phyloP scores from a whole-genome alignment of 2,113 vertebrate genomes.

The Petaurus breviceps region DNA sequence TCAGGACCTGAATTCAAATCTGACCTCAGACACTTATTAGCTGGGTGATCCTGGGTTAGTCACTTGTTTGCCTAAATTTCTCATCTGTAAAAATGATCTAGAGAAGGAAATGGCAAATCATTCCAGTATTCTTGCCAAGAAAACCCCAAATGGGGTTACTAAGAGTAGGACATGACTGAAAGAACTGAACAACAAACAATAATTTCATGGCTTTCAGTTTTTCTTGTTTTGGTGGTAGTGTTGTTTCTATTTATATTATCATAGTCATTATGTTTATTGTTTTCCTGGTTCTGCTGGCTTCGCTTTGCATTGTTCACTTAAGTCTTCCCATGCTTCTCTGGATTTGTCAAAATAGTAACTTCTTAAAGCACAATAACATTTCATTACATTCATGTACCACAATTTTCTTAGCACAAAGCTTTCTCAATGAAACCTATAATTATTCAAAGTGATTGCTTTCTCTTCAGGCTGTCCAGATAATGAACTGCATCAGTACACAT shows the following conservation, averaged over 20 bases:
- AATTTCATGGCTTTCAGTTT: not conserved
- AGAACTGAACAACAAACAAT: no score
- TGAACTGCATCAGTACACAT: not conserved
- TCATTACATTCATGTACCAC: not conserved
- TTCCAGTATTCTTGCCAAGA: not conserved
- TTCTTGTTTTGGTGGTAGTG: not conserved
- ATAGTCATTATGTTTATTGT: no score
- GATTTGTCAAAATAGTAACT: not conserved
- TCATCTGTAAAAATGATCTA: not conserved
- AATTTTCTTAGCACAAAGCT: not conserved
- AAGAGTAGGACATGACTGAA: no score
- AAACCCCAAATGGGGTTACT: no score
- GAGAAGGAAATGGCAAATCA: not conserved
- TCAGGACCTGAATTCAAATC: no score
- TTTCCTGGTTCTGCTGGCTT: not conserved
- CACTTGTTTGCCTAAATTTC: not conserved
- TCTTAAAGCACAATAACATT: not conserved
- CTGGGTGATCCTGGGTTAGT: not conserved
- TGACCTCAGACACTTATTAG: no score
- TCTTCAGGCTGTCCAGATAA: not conserved
- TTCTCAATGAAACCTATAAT: not conserved
- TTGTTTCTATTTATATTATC: not conserved
- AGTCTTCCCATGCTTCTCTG: not conserved
- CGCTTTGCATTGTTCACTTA: not conserved
- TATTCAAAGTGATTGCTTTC: not conserved